phyloP scores from a whole-genome alignment of 1,140 invertebrate species.

The Leptoteleia sp. region DNA sequence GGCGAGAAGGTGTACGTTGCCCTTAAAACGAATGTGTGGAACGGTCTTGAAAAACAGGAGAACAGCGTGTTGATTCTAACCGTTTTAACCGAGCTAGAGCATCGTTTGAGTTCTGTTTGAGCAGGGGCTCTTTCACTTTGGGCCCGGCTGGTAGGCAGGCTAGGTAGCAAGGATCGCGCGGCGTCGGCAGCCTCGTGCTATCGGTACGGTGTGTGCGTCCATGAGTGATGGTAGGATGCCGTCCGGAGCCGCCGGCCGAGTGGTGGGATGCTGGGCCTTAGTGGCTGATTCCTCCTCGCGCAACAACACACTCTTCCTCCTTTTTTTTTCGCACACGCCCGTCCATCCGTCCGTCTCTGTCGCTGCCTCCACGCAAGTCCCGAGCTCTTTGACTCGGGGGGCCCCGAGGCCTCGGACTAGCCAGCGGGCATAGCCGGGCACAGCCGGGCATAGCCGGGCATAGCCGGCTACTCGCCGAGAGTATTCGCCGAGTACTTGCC shows the following conservation, averaged over 20 bases:
- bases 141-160: conserved; percentile 46
- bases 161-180: conserved; percentile 36
- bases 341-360: no score
- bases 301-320: conserved; percentile 53
- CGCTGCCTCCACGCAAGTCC: no score
- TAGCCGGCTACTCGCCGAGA: no score
- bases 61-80: conserved; percentile 27
- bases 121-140: conserved; percentile 59
- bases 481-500: no score
- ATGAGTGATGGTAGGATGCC: no score
- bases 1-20: conserved; percentile 1
- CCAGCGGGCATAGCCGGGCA: no score
- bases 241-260: no score
- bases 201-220: no score
- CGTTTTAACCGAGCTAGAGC: conserved; percentile 20
- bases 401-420: no score
- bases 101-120: conserved; percentile 37
- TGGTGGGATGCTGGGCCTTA: conserved; percentile 69
- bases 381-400: no score
- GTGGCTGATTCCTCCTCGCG: conserved; percentile 56
- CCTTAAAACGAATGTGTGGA: conserved; percentile 11
- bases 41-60: conserved; percentile 20
- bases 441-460: no score
- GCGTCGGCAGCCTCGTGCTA: conserved; percentile 52
- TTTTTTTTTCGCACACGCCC: no score